phyloP scores from a whole-genome alignment of 2,888 invertebrate species.

The Synergus itoensis region DNA sequence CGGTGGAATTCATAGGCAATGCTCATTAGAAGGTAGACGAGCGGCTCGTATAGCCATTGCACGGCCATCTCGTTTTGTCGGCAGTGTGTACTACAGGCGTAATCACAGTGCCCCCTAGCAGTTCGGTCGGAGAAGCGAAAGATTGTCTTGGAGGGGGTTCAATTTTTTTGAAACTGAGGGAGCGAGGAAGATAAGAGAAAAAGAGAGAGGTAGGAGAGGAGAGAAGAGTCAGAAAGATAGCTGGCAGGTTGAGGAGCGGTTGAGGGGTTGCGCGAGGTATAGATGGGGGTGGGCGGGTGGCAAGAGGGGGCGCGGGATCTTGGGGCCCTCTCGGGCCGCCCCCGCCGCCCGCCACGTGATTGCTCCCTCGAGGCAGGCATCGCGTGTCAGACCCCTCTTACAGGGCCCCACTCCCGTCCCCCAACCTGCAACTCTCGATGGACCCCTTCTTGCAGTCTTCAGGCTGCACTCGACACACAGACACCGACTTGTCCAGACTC shows the following conservation, averaged over 20 bases:
- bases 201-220: conserved; percentile 46
- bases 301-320: conserved; percentile 59
- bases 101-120: conserved; percentile 77
- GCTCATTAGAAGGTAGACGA: conserved; percentile 51
- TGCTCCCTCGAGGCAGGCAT: conserved; percentile 76
- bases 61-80: conserved; percentile 72
- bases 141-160: conserved; percentile 46
- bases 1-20: conserved; percentile 48
- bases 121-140: conserved; percentile 48
- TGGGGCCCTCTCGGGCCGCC: conserved; percentile 68
- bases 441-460: conserved; percentile 1
- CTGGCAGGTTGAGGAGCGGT: conserved; percentile 48
- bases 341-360: conserved; percentile 76
- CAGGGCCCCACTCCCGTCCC: conserved; percentile 59
- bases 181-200: conserved; percentile 44
- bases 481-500: conserved; percentile 4
- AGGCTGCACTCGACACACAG: conserved; percentile 23
- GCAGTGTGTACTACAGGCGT: conserved; percentile 69
- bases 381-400: conserved; percentile 77
- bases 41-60: conserved; percentile 42
- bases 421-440: conserved; percentile 18
- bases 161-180: conserved; percentile 50
- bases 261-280: conserved; percentile 50
- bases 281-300: conserved; percentile 58
- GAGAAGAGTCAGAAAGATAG: conserved; percentile 48